These are phyloP conservation scores for Pammene aurita DNA, from an alignment of 2,888 invertebrate species.

Conservation along the genomic window DNA sequence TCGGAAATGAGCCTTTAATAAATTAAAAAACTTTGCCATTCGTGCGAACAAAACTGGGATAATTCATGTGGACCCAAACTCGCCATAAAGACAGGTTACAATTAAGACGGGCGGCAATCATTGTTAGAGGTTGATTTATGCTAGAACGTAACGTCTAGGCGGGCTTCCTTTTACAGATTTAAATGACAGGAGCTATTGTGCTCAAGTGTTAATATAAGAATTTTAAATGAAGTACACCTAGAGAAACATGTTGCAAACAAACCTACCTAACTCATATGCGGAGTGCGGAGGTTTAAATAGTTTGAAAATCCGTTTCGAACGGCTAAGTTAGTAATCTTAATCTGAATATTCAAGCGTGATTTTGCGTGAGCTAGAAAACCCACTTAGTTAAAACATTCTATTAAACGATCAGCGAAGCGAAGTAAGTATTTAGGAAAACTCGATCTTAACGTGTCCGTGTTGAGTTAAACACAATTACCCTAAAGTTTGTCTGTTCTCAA, in stretches of 20 bases:
- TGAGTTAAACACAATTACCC: conserved; percentile 26
- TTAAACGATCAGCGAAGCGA: neutral
- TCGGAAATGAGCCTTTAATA: conserved; percentile 48
- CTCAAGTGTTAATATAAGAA: too few relatives aligned
- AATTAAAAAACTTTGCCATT: conserved; percentile 51
- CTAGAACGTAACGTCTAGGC: neutral
- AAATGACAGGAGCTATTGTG: neutral
- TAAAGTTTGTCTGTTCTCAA: conserved; percentile 34
- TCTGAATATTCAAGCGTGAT: too few relatives aligned
- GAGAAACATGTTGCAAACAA: too few relatives aligned
- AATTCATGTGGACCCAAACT: conserved; percentile 42
- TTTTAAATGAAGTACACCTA: too few relatives aligned
- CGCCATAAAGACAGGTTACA: conserved; percentile 46
- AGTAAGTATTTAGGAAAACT: conserved; percentile 18
- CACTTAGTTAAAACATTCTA: conserved; percentile 5
- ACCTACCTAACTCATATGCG: too few relatives aligned
- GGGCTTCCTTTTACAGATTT: conserved; percentile 4
- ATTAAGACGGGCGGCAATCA: conserved; percentile 48
- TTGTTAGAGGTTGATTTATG: conserved; percentile 45
- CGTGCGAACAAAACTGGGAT: conserved; percentile 46
- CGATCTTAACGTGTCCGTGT: conserved; percentile 14
- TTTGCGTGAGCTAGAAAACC: too few relatives aligned
- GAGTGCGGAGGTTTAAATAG: too few relatives aligned
- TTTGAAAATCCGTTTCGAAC: too few relatives aligned
- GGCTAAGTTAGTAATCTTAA: too few relatives aligned